Evolutionary conservation across 2,888 invertebrate species (phyloP).

Genomic region (Tipula lateralis): DNA sequence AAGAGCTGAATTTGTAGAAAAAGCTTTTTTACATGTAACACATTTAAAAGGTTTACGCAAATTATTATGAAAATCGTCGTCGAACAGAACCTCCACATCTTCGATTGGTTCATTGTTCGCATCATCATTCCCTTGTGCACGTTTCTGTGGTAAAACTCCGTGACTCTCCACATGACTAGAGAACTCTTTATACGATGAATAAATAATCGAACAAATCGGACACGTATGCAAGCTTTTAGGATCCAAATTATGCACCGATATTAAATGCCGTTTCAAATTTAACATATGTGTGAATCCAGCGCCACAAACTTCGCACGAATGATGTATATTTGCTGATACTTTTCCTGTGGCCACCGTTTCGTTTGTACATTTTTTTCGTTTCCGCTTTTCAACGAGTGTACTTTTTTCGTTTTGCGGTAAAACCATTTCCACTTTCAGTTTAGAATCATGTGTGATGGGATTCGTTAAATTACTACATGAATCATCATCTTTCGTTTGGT

Average conservation of each 20-base stretch:
- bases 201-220: conserved; percentile 29
- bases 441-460: background rate
- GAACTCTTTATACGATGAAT: background rate
- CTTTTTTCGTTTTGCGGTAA: background rate
- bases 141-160: background rate
- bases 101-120: background rate
- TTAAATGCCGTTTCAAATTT: conserved; percentile 34
- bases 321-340: conserved; percentile 30
- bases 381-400: background rate
- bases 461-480: background rate
- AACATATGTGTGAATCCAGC: conserved; percentile 35
- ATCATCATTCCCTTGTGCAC: background rate
- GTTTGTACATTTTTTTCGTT: background rate
- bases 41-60: conserved; percentile 25
- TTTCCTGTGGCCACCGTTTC: background rate
- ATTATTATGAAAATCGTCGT: background rate
- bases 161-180: conserved; percentile 25
- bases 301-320: conserved; percentile 34
- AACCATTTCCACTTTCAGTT: background rate
- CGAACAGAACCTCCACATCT: background rate
- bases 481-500: background rate
- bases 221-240: conserved; percentile 20
- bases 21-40: conserved; percentile 30
- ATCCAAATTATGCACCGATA: conserved; percentile 28
- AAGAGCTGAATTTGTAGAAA: conserved; percentile 34